A percentile compares a stretch with the other conserved stretches of the same genome.
These are phyloP conservation scores for Drosophila setosimentum DNA, from an alignment of 2,888 invertebrate species.

Conservation along the genomic window DNA sequence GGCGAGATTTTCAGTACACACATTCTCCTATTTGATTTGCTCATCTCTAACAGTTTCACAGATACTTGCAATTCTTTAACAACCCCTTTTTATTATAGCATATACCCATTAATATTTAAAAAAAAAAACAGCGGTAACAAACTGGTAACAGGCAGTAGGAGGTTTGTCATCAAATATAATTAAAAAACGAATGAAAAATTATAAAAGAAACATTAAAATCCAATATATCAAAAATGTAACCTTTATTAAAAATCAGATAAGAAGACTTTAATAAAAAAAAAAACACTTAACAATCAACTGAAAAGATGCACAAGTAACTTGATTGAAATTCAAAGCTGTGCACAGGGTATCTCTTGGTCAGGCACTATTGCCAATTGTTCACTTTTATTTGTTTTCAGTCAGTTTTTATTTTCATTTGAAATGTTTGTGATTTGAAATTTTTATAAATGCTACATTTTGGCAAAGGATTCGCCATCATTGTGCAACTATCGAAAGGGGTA, in stretches of 20 bases:
- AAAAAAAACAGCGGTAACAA: background rate
- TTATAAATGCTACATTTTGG: slow-evolving; percentile 77
- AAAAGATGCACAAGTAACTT: background rate
- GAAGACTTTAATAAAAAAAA: background rate
- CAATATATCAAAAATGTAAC: too few relatives aligned
- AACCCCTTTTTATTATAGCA: slow-evolving; percentile 63
- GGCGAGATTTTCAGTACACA: background rate
- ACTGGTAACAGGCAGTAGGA: background rate
- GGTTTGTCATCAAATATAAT: background rate
- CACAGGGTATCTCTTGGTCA: background rate
- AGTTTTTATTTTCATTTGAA: slow-evolving; percentile 66
- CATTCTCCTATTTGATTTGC: background rate
- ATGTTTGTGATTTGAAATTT: slow-evolving; percentile 61
- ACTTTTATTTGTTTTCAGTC: slow-evolving; percentile 27
- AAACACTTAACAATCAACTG: background rate
- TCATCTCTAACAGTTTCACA: slow-evolving; percentile 1
- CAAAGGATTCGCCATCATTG: slow-evolving; percentile 52
- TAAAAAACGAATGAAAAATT: background rate
- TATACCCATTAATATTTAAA: background rate
- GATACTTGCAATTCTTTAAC: slow-evolving; percentile 29
- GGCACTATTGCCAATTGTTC: background rate
- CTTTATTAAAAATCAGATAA: background rate
- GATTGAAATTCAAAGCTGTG: background rate
- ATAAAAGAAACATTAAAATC: background rate
- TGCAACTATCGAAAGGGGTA: slow-evolving; percentile 65